A percentile compares a stretch with the other conserved stretches of the same genome.
Evolutionary conservation across 2,888 invertebrate species (phyloP).

Genomic region (Girardia tigrina): DNA sequence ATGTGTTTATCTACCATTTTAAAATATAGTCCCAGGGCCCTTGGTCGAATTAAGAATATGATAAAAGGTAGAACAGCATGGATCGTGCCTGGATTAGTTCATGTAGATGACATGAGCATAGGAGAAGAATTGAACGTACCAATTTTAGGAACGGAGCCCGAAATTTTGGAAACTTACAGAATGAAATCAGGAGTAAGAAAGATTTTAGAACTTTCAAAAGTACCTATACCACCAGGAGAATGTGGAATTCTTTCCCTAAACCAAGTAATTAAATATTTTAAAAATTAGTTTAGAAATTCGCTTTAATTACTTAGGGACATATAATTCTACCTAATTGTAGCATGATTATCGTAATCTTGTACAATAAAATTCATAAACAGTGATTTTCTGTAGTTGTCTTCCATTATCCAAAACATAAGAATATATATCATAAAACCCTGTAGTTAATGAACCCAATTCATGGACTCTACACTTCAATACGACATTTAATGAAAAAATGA

Average conservation of each 20-base stretch:
- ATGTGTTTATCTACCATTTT: constrained; percentile 49
- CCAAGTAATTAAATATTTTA: no score
- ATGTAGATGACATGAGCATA: constrained; percentile 47
- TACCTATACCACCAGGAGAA: constrained; percentile 47
- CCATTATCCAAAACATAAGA: no score
- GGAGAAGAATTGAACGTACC: constrained; percentile 46
- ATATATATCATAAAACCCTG: no score
- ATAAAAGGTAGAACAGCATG: constrained; percentile 47
- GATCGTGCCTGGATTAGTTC: constrained; percentile 47
- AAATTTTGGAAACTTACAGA: constrained; percentile 47
- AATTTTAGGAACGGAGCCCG: constrained; percentile 46
- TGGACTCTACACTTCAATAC: no score
- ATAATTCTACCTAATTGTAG: no score
- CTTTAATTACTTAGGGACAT: no score
- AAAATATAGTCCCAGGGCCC: constrained; percentile 48
- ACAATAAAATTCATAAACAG: no score
- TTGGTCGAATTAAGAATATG: constrained; percentile 45
- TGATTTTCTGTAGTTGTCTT: no score
- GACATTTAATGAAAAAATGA: no score
- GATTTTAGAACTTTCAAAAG: constrained; percentile 46
- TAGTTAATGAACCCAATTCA: no score
- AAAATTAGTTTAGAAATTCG: no score
- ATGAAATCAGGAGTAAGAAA: constrained; percentile 50
- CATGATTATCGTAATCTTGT: no score
- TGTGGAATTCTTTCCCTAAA: constrained; percentile 48